Conservation (phyloP, 92 coral and sea anemone species). For the Phenganax subtilis region DNA sequence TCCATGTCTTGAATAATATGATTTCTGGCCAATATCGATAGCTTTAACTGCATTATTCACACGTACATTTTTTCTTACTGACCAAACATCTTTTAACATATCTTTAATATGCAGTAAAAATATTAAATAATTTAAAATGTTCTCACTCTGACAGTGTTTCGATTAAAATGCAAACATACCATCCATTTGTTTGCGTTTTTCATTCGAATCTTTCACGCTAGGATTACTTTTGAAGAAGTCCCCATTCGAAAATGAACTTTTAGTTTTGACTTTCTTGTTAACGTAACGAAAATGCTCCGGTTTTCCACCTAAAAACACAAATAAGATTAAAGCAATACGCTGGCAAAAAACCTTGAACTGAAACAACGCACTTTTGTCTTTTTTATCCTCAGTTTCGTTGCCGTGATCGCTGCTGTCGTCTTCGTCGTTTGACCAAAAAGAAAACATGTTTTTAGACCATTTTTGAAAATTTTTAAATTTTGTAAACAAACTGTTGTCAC, state of each 20-base stretch:
- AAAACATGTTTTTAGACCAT: conserved; percentile 22
- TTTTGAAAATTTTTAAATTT: not conserved
- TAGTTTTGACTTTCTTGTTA: not conserved
- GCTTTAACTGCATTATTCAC: conserved; percentile 19
- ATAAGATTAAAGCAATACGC: not conserved
- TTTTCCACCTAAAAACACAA: conserved; percentile 15
- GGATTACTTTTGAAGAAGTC: conserved; percentile 17
- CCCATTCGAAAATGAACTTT: not conserved
- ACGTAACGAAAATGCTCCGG: conserved; percentile 37
- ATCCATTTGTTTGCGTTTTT: conserved; percentile 32
- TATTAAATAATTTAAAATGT: not conserved
- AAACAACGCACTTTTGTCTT: conserved; percentile 26
- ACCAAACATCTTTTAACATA: conserved; percentile 31
- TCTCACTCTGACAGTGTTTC: not conserved
- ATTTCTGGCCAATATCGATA: conserved; percentile 19
- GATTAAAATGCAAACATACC: not conserved
- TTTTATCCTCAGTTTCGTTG: conserved; percentile 19
- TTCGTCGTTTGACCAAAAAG: conserved; percentile 38
- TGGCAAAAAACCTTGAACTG: not conserved
- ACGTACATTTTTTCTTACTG: conserved; percentile 28
- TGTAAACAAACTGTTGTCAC: conserved; percentile 16
- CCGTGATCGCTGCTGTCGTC: conserved; percentile 13
- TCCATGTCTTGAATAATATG: conserved; percentile 31
- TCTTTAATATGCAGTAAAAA: not conserved
- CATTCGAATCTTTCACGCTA: conserved; percentile 3